These are phyloP conservation scores for Dromiciops gliroides DNA, from an alignment of 2,113 vertebrate genomes.

Conservation along the genomic window DNA sequence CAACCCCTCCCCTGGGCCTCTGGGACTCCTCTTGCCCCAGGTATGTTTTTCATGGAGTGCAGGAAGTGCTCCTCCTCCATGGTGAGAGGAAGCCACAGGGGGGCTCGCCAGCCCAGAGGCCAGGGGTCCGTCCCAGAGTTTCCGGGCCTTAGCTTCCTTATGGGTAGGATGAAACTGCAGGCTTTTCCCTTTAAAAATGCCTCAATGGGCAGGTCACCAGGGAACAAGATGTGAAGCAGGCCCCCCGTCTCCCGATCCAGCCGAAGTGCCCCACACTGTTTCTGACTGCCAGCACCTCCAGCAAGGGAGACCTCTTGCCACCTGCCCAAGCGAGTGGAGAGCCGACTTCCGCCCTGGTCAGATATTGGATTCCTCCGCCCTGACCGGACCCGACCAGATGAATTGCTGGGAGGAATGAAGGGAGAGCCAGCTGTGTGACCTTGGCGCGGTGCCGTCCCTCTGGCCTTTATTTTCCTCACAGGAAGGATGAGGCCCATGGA, in stretches of 20 bases:
- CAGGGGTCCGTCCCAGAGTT: accelerated
- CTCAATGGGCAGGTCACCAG: no score
- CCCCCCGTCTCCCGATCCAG: no score
- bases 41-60: no score
- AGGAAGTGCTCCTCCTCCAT: background rate
- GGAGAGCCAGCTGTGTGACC: background rate
- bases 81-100: no score
- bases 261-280: no score
- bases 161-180: background rate
- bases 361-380: background rate
- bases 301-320: background rate
- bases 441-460: background rate
- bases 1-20: background rate
- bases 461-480: background rate
- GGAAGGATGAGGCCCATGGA: no score
- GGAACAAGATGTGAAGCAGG: background rate
- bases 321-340: background rate
- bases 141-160: background rate
- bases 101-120: no score
- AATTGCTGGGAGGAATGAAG: background rate
- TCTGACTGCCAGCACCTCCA: background rate
- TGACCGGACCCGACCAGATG: background rate
- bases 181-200: no score
- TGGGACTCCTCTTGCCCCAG: background rate
- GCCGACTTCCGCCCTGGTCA: background rate